Evolutionary conservation across 2,113 vertebrate genomes (phyloP), one percentile per base, ranked within the genome.

Genomic region (Myodes glareolus): DNA sequence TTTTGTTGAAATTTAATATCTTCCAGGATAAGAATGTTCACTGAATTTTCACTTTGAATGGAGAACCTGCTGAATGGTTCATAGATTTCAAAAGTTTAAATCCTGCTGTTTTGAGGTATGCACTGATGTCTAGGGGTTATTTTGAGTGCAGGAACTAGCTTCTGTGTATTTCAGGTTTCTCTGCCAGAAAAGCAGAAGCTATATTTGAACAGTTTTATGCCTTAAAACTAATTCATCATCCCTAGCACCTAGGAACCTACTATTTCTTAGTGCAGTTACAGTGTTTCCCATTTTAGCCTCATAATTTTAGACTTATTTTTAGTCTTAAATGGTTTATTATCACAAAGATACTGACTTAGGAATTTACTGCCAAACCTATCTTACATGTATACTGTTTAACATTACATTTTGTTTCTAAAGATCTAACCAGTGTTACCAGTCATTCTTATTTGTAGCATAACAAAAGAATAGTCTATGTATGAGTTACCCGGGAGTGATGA

Each of bases 1-100:
- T 88, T 52, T 82, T 78, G 91, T 84, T 70, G 10, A 45, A 72
- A 67, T 84, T 89, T 84, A 93, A 23, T 82, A 36, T 78, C 88
- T 93, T 88, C 23, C 27, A 94, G 67, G 61, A 33, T 90, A 78
- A n/a, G 76, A 73, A 86, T 95, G 25, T 92, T 95, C 93, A 63
- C 52, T 92, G 73, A 92, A 65, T 96, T 96, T 65, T 96, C 86
- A 87, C 36, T 94, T 94, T 92, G 47, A 61, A 33, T 91, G 67
- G 67, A 95, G 91, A 97, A 27, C 67, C 36, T 88, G 42, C 50
- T 96, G 75, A 94, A 84, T 96, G 86, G 70, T 96, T 78, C 90
- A 90, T 73, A 78, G 81, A 67, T 87, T 94, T 96, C 77, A 89
- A 97, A n/a, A 91, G 92, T 92, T 85, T 96, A 92, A 90, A 87